Evolutionary conservation across 2,113 vertebrate species (phyloP).

Genomic region (Heterotilapia buettikoferi): DNA sequence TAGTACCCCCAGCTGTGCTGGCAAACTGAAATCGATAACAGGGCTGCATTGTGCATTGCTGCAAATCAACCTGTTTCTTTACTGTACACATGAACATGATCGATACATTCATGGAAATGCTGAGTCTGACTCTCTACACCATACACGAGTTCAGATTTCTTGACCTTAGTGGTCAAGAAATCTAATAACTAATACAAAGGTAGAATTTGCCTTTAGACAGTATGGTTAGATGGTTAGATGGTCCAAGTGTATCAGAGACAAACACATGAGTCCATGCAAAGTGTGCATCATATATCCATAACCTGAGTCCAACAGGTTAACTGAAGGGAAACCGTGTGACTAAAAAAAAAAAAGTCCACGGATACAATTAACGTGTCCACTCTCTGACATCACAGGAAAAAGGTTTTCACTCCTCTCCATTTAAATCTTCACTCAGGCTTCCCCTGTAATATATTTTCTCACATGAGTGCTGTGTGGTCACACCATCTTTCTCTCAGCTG

Average conservation of each 20-base stretch:
- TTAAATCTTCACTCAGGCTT: not conserved
- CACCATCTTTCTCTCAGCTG: not conserved
- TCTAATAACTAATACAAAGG: not conserved
- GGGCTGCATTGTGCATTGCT: not conserved
- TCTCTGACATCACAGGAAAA: conserved; percentile 3
- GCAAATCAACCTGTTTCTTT: not conserved
- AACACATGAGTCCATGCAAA: not conserved
- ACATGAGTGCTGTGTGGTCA: not conserved
- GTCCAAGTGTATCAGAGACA: not conserved
- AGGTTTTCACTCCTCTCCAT: not conserved
- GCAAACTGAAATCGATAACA: not conserved
- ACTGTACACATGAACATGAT: not conserved
- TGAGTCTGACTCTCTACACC: not conserved
- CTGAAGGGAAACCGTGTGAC: too few species aligned
- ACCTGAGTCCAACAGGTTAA: not conserved
- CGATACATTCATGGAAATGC: not conserved
- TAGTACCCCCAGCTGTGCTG: not conserved
- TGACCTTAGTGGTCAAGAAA: not conserved
- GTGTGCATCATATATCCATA: not conserved
- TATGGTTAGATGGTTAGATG: not conserved
- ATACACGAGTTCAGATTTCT: not conserved
- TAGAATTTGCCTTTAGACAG: not conserved
- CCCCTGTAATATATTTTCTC: not conserved
- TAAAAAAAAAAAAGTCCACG: not conserved
- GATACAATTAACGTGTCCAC: not conserved